Conservation (phyloP, 1,140 invertebrate species). For the Scaptomyza pallida region DNA sequence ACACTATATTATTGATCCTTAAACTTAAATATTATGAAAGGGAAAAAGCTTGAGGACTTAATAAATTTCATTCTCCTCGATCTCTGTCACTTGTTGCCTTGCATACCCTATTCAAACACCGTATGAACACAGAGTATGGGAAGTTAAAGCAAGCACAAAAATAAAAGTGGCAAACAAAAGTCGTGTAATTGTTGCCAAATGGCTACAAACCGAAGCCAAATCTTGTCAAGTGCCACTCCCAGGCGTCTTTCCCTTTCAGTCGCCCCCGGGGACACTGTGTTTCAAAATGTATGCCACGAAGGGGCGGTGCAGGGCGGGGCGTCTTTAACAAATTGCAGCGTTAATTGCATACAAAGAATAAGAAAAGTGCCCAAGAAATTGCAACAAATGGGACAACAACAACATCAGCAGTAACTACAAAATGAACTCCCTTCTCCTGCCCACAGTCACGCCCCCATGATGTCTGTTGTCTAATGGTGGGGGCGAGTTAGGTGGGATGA, state of each 20-base stretch:
- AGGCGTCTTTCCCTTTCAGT: background rate
- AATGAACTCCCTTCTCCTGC: background rate
- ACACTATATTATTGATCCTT: too few relatives aligned
- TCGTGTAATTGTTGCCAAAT: constrained; percentile 68
- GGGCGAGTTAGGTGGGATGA: background rate
- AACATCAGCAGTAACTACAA: constrained; percentile 13
- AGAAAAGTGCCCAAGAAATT: constrained; percentile 78
- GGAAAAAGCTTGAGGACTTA: too few relatives aligned
- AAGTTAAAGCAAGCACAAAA: constrained; percentile 8
- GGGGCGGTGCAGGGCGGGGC: background rate
- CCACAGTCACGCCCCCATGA: constrained; percentile 2
- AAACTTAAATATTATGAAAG: too few relatives aligned
- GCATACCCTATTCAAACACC: background rate
- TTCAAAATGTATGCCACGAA: constrained; percentile 30
- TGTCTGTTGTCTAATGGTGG: background rate
- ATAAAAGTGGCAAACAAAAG: constrained; percentile 53
- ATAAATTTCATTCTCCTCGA: too few relatives aligned
- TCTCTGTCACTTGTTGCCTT: background rate
- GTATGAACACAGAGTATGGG: constrained; percentile 4
- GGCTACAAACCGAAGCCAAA: constrained; percentile 43
- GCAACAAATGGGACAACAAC: constrained; percentile 68
- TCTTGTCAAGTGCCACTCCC: constrained; percentile 38
- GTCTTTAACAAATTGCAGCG: constrained; percentile 68
- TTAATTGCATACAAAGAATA: constrained; percentile 80
- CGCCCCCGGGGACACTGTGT: background rate